Evolutionary conservation across 2,113 vertebrate species (phyloP).

Genomic region (Eptesicus fuscus): DNA sequence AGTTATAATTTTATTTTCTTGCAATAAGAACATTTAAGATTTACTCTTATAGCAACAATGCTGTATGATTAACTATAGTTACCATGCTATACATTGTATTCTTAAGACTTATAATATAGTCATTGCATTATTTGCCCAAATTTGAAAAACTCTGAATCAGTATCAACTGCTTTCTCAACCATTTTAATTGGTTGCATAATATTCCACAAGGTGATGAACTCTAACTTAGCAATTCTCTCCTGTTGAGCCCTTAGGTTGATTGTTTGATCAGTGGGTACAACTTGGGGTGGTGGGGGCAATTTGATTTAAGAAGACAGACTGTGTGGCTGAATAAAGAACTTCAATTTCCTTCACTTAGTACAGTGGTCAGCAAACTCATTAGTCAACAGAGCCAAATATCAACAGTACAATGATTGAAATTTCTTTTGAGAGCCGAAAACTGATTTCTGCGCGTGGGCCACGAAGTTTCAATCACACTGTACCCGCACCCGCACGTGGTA

Average conservation of each 20-base stretch:
- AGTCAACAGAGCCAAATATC: no score
- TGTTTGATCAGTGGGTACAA: background rate
- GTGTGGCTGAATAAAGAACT: slow-evolving; percentile 56
- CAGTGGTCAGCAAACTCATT: no score
- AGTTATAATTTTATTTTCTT: background rate
- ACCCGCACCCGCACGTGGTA: no score
- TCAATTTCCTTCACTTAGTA: slow-evolving; percentile 60
- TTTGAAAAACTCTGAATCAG: no score
- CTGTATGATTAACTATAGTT: background rate
- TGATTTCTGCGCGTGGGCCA: no score
- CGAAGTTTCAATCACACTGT: no score
- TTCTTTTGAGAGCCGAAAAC: no score
- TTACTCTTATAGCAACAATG: background rate
- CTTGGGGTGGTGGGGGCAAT: no score
- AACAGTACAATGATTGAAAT: no score
- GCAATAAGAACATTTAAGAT: background rate
- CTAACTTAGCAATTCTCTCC: background rate
- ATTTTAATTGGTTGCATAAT: background rate
- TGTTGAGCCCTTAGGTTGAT: background rate
- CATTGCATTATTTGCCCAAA: no score
- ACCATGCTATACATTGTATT: no score
- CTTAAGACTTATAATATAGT: background rate
- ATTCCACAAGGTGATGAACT: background rate
- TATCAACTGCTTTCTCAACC: no score
- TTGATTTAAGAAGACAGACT: slow-evolving; percentile 7